phyloP scores from a whole-genome alignment of 53 echinoderm and acorn worm genomes.

The Paracentrotus lividus region DNA sequence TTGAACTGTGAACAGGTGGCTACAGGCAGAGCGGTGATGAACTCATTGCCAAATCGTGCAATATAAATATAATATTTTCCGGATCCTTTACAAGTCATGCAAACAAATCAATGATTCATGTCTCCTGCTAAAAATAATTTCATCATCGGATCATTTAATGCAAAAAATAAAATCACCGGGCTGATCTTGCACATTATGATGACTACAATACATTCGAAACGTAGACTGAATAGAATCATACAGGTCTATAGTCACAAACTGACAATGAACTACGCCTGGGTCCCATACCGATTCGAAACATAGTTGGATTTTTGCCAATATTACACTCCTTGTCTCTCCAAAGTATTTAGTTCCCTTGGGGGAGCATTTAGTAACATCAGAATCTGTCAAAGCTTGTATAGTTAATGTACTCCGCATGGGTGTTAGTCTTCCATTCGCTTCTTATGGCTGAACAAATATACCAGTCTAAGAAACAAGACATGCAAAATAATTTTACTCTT shows the following conservation, averaged over 20 bases:
- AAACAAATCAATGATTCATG: neutral
- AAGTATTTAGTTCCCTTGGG: neutral
- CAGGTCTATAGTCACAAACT: neutral
- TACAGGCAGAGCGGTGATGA: neutral
- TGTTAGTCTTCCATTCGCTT: no score
- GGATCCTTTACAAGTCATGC: no score
- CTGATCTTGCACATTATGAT: neutral
- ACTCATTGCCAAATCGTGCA: no score
- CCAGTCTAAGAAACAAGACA: no score
- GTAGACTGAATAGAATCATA: neutral
- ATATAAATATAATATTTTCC: no score
- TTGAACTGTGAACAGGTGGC: neutral
- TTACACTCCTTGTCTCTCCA: neutral
- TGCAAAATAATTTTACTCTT: no score
- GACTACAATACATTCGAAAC: neutral
- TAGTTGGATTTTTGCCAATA: slow-evolving; percentile 14
- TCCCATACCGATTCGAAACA: neutral
- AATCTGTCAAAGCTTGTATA: neutral
- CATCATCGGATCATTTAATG: neutral
- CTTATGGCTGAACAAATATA: no score
- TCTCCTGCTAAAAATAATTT: neutral
- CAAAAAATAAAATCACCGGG: neutral
- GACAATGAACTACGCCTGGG: neutral
- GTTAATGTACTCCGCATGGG: no score
- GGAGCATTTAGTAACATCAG: neutral